Evolutionary conservation across 2,797 vertebrate species (phyloP).

Genomic region (Potorous gilbertii): DNA sequence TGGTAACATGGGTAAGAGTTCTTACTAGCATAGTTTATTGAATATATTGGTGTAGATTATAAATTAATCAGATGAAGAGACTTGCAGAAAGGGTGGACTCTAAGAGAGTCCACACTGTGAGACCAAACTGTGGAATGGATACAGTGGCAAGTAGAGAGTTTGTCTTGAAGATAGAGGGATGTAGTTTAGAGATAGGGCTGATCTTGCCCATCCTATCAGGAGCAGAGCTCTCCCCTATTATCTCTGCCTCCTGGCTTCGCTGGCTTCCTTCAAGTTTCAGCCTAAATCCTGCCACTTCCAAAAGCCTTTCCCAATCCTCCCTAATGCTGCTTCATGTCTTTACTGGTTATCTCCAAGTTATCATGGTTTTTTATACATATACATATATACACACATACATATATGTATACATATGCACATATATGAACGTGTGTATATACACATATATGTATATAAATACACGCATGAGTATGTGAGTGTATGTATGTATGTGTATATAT

Average conservation of each 20-base stretch:
- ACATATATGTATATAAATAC: too few species aligned
- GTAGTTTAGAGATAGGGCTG: background rate
- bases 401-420: too few species aligned
- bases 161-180: background rate
- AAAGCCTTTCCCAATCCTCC: background rate
- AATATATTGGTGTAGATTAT: background rate
- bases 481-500: too few species aligned
- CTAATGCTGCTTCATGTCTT: background rate
- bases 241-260: background rate
- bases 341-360: background rate
- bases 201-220: background rate
- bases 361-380: background rate
- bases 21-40: background rate
- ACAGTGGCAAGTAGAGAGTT: background rate
- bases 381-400: too few species aligned
- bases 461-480: too few species aligned
- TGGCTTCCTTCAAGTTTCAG: background rate
- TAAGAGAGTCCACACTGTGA: background rate
- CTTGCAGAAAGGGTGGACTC: background rate
- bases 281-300: background rate
- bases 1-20: background rate
- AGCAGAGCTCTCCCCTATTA: background rate
- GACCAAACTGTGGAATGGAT: too few species aligned
- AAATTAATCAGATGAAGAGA: background rate
- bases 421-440: too few species aligned